Evolutionary conservation across 2,888 invertebrate genomes (phyloP), one percentile per base, ranked within the genome.

Genomic region (Agrotis exclamationis): DNA sequence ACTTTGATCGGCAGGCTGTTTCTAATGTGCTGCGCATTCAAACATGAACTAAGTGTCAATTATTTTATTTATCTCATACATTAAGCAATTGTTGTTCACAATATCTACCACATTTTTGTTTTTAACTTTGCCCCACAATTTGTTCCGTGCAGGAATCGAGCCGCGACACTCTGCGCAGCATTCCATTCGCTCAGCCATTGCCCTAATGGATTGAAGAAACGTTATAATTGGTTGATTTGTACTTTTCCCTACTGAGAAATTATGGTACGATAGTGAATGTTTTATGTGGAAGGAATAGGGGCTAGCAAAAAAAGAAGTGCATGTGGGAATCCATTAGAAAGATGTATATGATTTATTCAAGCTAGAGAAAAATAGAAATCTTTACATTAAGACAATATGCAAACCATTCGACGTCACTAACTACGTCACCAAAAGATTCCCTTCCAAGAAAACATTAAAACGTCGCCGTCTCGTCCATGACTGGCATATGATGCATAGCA

Each of bases 401-500:
- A n/a, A 57, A 63, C 20, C 11, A 20, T 20, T 45, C 20, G 20
- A 28, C 20, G 16, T 44, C 24, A 16, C 13, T 6, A 39, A 59
- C n/a, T 47, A 47, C 56, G 63, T 54, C 53, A 59, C 24, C 62
- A 63, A 62, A 66, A 68, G 62, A 47, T 20, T 24, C 11, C 28
- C 20, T 80, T 57, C 70, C 13, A 57, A 57, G 60, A 74, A 58
- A 48, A 58, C 64, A 57, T 53, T 66, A 28, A n/a, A 47, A 64
- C 20, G 44, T 22, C 57, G 44, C 9, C 18, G 62, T 22, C 48
- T 50, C 22, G 56, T 18, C 20, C 65, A 62, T 66, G 65, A 63
- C 51, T 51, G 28, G 80, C 58, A 50, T 66, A 68, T 60, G 53
- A 70, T 76, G 67, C 73, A 77, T 71, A 66, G 56, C 53, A 74